Evolutionary conservation across 2,113 vertebrate genomes (phyloP).

Genomic region (Melierax canorus): DNA sequence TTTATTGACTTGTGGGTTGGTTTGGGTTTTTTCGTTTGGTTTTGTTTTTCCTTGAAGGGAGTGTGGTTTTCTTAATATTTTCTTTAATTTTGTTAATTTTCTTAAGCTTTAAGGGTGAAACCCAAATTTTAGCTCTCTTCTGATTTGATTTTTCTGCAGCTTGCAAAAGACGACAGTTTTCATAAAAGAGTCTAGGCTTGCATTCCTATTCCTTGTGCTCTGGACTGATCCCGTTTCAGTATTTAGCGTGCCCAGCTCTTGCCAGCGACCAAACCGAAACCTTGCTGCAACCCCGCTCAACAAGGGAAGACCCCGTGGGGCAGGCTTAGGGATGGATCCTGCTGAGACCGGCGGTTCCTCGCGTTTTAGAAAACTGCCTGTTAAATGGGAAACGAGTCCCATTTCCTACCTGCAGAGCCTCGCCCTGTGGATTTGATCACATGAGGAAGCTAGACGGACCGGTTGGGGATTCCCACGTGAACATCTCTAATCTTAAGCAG

Average conservation of each 20-base stretch:
- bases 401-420: background rate
- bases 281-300: rapidly evolving
- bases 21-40: background rate
- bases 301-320: background rate
- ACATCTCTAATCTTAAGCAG: background rate
- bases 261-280: background rate
- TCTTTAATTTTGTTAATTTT: background rate
- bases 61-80: background rate
- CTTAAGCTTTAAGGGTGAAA: background rate
- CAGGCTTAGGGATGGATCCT: background rate
- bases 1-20: background rate
- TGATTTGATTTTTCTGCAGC: background rate
- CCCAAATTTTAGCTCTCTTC: background rate
- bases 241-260: rapidly evolving
- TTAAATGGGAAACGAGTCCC: background rate
- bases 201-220: background rate
- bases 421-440: background rate
- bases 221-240: background rate
- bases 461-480: background rate
- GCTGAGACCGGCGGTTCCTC: background rate
- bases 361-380: background rate
- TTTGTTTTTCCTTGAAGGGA: background rate
- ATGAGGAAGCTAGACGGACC: background rate
- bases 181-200: background rate
- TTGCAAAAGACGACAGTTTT: rapidly evolving